phyloP scores from a whole-genome alignment of 2,797 vertebrate species.

The Acomys russatus region DNA sequence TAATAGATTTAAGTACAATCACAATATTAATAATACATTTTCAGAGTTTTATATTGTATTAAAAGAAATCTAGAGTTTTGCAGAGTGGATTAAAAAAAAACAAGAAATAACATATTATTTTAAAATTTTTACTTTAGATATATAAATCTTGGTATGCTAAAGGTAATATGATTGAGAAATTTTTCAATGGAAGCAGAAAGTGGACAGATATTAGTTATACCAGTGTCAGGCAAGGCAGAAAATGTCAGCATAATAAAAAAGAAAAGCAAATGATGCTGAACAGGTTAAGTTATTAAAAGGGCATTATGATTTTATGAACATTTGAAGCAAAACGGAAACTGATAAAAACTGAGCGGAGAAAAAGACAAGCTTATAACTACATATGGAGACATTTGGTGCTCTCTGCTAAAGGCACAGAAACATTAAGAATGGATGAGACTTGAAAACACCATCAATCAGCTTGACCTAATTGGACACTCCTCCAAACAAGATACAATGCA shows the following conservation, averaged over 20 bases:
- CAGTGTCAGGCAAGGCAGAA: background rate
- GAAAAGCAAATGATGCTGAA: background rate
- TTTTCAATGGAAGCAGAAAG: background rate
- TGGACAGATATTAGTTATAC: background rate
- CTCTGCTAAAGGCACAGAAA: background rate
- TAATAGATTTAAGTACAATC: background rate
- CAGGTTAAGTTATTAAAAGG: background rate
- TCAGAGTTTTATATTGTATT: background rate
- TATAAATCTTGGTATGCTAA: background rate
- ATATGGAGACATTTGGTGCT: background rate
- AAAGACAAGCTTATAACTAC: background rate
- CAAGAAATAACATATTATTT: background rate
- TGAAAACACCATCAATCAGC: slow-evolving; percentile 22
- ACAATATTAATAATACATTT: background rate
- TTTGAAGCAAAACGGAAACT: background rate
- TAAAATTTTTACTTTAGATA: background rate
- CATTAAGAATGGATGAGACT: slow-evolving; percentile 26
- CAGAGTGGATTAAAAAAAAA: background rate
- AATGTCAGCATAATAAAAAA: background rate
- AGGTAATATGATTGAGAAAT: background rate
- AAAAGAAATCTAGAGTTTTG: background rate
- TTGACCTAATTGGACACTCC: slow-evolving; percentile 32
- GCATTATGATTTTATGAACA: background rate
- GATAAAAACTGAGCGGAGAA: background rate
- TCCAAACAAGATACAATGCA: slow-evolving; percentile 15